Percentiles rank a stretch among this genome's conserved stretches.
Evolutionary conservation across 2,113 vertebrate genomes (phyloP).

Genomic region (Cyanoramphus novaezelandiae): DNA sequence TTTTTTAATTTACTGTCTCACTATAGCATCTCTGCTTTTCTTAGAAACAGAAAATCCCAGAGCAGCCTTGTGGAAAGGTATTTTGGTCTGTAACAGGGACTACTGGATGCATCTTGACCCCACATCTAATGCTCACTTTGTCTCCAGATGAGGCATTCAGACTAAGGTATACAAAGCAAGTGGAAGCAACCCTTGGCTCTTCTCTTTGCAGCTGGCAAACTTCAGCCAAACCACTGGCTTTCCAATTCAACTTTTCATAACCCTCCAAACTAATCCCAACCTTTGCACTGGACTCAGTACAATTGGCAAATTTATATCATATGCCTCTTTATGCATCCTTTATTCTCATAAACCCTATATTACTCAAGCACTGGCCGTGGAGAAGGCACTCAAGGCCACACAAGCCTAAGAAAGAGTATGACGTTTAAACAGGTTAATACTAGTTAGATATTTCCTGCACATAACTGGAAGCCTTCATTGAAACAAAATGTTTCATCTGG

Average conservation of each 20-base stretch:
- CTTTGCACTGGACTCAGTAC: slow-evolving; percentile 4
- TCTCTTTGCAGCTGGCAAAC: neutral
- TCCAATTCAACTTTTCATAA: slow-evolving; percentile 30
- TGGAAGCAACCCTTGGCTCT: neutral
- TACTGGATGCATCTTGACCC: neutral
- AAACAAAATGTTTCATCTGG: slow-evolving; percentile 11
- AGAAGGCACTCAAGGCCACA: neutral
- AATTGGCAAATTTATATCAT: slow-evolving; percentile 13
- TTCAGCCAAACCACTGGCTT: neutral
- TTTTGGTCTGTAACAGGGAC: neutral
- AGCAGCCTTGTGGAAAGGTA: neutral
- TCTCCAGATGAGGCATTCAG: neutral
- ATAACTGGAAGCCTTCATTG: neutral
- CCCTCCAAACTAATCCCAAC: slow-evolving; percentile 4
- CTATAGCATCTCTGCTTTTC: neutral
- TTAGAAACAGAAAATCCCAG: neutral
- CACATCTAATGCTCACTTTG: neutral
- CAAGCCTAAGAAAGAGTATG: neutral
- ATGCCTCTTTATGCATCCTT: neutral
- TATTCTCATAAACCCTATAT: slow-evolving; percentile 18
- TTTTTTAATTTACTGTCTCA: neutral
- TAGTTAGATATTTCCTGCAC: slow-evolving; percentile 12
- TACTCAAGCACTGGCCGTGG: neutral
- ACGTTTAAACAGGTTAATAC: neutral
- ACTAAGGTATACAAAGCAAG: neutral